Conservation (phyloP, 2,888 invertebrate genomes). For the Helleia helle region DNA sequence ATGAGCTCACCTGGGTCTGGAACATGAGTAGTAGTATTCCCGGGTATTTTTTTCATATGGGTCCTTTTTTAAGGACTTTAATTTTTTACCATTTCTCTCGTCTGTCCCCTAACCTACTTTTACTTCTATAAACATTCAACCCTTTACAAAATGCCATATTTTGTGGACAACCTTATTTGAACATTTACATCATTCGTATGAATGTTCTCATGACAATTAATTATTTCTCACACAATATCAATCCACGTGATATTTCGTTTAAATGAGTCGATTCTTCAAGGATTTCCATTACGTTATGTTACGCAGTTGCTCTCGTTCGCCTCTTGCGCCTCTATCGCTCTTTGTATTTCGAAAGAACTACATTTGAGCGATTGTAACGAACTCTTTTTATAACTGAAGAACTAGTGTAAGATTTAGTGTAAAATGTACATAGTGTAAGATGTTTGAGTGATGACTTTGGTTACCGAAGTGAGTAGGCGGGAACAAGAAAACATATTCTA, state of each 20-base stretch:
- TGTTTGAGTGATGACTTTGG: conserved; percentile 50
- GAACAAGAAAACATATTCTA: conserved; percentile 33
- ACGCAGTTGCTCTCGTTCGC: background rate
- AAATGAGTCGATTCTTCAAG: background rate
- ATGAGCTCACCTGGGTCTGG: too few species aligned
- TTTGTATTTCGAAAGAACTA: background rate
- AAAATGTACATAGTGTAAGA: conserved; percentile 2
- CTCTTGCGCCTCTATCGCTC: background rate
- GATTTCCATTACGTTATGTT: background rate
- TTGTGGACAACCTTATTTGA: background rate
- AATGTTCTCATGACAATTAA: background rate
- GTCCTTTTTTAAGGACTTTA: too few species aligned
- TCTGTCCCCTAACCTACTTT: too few species aligned
- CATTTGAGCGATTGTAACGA: background rate
- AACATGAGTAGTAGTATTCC: too few species aligned
- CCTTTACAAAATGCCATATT: too few species aligned
- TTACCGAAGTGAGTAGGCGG: conserved; percentile 50
- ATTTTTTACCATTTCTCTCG: too few species aligned
- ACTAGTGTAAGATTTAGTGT: background rate
- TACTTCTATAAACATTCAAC: too few species aligned
- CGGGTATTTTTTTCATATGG: too few species aligned
- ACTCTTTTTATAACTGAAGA: background rate
- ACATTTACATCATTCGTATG: too few species aligned
- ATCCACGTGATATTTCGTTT: background rate
- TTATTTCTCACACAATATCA: background rate